Evolutionary conservation across 2,797 vertebrate species (phyloP).

Genomic region (Chromobotia macracanthus): DNA sequence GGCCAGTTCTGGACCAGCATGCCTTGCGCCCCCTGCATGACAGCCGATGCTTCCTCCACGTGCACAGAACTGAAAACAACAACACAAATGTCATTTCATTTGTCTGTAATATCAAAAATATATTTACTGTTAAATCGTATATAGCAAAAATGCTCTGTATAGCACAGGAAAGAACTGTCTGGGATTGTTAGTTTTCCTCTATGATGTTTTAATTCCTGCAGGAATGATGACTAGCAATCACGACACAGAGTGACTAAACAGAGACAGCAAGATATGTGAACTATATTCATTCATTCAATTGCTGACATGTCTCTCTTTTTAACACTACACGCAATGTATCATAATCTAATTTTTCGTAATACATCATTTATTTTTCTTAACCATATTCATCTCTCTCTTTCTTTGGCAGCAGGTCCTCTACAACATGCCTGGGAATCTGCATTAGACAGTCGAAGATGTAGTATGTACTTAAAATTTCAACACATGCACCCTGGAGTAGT

Average conservation of each 20-base stretch:
- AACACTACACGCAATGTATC: neutral
- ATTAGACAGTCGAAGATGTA: conserved; percentile 37
- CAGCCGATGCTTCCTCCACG: conserved; percentile 88
- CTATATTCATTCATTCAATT: neutral
- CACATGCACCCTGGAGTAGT: conserved; percentile 12
- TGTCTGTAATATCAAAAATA: neutral
- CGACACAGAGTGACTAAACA: conserved; percentile 6
- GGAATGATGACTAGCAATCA: conserved; percentile 21
- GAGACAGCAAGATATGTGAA: neutral
- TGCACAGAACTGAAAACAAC: conserved; percentile 90
- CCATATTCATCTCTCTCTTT: no score
- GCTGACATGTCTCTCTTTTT: neutral
- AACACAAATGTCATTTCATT: conserved; percentile 46
- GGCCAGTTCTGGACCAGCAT: conserved; percentile 96
- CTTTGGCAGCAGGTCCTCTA: no score
- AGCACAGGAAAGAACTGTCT: no score
- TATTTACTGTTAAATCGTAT: neutral
- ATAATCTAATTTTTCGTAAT: conserved; percentile 30
- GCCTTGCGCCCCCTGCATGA: conserved; percentile 85
- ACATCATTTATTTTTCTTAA: no score
- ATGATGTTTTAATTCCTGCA: conserved; percentile 36
- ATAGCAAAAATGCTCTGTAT: neutral
- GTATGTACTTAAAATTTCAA: conserved; percentile 34
- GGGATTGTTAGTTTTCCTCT: conserved; percentile 31
- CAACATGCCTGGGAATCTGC: no score